Conservation (phyloP, 2,888 invertebrate species). For the Agonopterix heracliana region DNA sequence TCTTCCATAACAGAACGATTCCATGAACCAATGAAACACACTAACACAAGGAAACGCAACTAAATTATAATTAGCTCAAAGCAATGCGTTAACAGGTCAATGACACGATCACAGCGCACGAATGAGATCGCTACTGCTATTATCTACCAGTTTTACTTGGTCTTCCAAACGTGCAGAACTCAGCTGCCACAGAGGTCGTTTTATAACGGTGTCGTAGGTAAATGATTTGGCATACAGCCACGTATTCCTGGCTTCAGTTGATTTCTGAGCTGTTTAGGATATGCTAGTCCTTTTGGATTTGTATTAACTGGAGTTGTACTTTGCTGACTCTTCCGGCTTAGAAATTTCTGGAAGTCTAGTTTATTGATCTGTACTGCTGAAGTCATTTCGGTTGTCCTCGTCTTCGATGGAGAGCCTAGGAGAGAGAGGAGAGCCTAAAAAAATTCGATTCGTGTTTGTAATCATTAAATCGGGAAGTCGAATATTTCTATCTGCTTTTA, state of each 20-base stretch:
- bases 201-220: conserved; percentile 30
- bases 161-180: conserved; percentile 14
- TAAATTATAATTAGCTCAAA: conserved; percentile 63
- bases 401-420: too few relatives aligned
- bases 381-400: too few relatives aligned
- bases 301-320: background rate
- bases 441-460: too few relatives aligned
- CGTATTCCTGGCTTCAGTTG: conserved; percentile 14
- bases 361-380: too few relatives aligned
- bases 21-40: background rate
- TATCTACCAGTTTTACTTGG: conserved; percentile 29
- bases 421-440: too few relatives aligned
- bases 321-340: background rate
- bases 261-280: background rate
- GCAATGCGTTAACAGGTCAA: conserved; percentile 68
- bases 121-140: conserved; percentile 40
- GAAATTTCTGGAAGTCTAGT: too few relatives aligned
- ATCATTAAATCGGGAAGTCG: too few relatives aligned
- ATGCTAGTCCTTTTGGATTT: background rate
- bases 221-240: conserved; percentile 45
- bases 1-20: too few relatives aligned
- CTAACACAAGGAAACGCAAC: conserved; percentile 45
- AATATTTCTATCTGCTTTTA: too few relatives aligned
- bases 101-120: conserved; percentile 49
- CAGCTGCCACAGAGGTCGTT: conserved; percentile 18